These are phyloP conservation scores for Xiphorhynchus elegans DNA, from an alignment of 2,113 vertebrate genomes.

Conservation along the genomic window DNA sequence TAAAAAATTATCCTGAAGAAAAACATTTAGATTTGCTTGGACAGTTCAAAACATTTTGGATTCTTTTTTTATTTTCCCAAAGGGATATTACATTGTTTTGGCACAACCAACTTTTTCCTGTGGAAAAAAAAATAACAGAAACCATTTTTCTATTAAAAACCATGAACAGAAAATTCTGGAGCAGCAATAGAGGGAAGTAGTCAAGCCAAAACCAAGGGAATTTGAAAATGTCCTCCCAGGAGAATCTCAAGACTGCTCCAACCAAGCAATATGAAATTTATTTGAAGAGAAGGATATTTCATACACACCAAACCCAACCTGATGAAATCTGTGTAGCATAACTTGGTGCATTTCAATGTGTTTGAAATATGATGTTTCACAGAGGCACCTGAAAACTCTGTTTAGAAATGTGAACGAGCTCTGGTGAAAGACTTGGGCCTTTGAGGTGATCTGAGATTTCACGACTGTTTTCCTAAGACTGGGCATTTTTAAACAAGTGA, in stretches of 20 bases:
- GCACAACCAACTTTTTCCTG: constrained; percentile 22
- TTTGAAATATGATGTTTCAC: neutral
- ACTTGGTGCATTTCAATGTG: neutral
- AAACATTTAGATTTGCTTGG: neutral
- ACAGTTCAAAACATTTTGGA: neutral
- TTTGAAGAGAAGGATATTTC: neutral
- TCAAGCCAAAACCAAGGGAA: neutral
- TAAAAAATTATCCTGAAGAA: neutral
- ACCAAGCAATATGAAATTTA: neutral
- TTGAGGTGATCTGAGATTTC: neutral
- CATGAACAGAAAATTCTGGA: neutral
- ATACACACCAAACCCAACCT: neutral
- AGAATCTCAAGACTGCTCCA: neutral
- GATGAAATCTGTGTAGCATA: neutral
- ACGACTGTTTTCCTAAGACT: neutral
- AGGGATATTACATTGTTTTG: constrained; percentile 17
- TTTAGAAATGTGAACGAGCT: neutral
- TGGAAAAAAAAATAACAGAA: constrained; percentile 19
- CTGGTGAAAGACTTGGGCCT: neutral
- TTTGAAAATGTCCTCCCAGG: neutral
- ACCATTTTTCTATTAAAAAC: neutral
- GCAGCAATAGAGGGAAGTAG: neutral
- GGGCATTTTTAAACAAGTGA: neutral
- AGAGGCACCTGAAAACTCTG: neutral
- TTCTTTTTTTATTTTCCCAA: constrained; percentile 17